These are phyloP conservation scores for Dorcus parallelipipedus DNA, from an alignment of 2,888 invertebrate species.

Conservation along the genomic window DNA sequence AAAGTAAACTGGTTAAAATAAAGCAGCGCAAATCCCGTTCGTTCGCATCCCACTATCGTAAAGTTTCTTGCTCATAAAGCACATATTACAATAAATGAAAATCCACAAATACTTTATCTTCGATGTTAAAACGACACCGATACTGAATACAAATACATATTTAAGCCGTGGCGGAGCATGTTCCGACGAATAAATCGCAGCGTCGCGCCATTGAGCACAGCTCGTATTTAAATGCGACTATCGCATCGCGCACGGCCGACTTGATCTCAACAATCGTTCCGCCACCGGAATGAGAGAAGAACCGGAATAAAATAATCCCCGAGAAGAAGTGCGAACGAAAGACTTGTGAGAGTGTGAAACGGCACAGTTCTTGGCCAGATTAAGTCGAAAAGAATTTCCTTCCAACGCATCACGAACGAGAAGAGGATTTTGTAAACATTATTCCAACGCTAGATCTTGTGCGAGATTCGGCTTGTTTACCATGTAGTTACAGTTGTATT, in stretches of 20 bases:
- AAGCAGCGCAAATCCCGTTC: conserved; percentile 15
- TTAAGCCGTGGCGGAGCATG: conserved; percentile 35
- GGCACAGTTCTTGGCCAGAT: conserved; percentile 13
- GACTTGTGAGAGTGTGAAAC: conserved; percentile 16
- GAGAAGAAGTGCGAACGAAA: conserved; percentile 24
- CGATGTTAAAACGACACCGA: conserved; percentile 41
- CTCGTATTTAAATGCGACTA: conserved; percentile 42
- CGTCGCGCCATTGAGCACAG: conserved; percentile 39
- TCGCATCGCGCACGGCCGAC: conserved; percentile 39
- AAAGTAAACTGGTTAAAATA: conserved; percentile 6
- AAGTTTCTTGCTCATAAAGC: conserved; percentile 41
- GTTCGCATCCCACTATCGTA: conserved; percentile 25
- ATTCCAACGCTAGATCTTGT: no score
- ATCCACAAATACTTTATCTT: conserved; percentile 41
- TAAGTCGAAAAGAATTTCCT: no score
- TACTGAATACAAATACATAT: conserved; percentile 46
- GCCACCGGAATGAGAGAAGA: conserved; percentile 19
- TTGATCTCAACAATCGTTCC: conserved; percentile 31
- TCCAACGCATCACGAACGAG: no score
- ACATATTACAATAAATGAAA: conserved; percentile 37
- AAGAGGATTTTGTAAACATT: no score
- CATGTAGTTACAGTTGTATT: no score
- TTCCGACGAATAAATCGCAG: conserved; percentile 37
- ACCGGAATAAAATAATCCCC: conserved; percentile 31
- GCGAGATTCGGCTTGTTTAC: no score